Evolutionary conservation across 2,888 invertebrate species (phyloP), one percentile per base, ranked within the genome.

Genomic region (Hyalella azteca): DNA sequence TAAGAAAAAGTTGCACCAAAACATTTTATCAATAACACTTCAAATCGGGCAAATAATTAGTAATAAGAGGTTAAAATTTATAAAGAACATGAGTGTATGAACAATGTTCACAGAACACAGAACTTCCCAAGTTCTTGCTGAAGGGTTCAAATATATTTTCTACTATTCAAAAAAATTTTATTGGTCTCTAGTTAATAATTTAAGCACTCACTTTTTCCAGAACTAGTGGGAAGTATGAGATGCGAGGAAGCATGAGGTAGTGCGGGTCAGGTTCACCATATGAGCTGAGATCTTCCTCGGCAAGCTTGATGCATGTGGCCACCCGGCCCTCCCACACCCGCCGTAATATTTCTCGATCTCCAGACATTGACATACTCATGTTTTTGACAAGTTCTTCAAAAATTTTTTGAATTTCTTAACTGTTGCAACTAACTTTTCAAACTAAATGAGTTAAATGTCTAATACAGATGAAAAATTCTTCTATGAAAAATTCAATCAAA

Each of bases 301-400:
- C 92, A 77, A 98, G 90, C 86, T 93, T 92, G 88, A 99, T 98
- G 89, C 96, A 95, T 79, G 98, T 92, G 0, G 98, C 97, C 76
- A 99, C 90, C 88, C 95, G 94, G 32, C 96, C 96, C 86, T 97
- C 96, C 98, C 98, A 98, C 86, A 97, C 92, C 90, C 96, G 96
- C 81, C 97, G 91, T 79, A 97, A 89, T 81, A 98, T 93, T 91
- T 98, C 96, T 86, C 97, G 91, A 88, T 99, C 98, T 87, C 96
- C 95, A 84, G 96, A 95, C 97, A 97, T 97, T 76, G 32, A 19
- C 66, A 45, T 59, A 22, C 19, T 78, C 22, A n/a, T n/a, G 5
- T 41, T 19, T 29, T 45, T 45, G 13, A 9, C 22, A 11, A 32
- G n/a, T 73, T n/a, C 22, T 73, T 15, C 29, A 9, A 73, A 73